phyloP scores from a whole-genome alignment of 2,113 vertebrate genomes.

The Nestor notabilis region DNA sequence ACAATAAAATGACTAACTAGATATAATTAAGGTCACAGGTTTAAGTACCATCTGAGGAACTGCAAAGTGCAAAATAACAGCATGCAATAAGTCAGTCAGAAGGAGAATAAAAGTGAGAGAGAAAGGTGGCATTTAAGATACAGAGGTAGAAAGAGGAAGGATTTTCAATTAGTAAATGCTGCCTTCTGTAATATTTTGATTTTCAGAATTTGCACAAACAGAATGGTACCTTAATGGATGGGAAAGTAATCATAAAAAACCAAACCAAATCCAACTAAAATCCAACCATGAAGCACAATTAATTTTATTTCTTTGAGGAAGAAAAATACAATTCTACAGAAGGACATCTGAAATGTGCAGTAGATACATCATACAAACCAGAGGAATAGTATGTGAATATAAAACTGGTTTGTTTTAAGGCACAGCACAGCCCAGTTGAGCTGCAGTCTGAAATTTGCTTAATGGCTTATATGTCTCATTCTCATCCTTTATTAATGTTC shows the following conservation, averaged over 20 bases:
- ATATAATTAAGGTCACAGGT: constrained; percentile 27
- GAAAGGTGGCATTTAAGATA: not conserved
- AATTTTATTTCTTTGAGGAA: not conserved
- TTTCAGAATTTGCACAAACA: not conserved
- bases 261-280: not conserved
- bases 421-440: not conserved
- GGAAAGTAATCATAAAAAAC: not conserved
- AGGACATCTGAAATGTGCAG: not conserved
- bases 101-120: not conserved
- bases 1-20: not conserved
- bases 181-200: not conserved
- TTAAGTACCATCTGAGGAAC: not conserved
- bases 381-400: not conserved
- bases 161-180: not conserved
- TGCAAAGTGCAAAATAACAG: constrained; percentile 11
- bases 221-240: not conserved
- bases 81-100: not conserved
- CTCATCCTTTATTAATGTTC: not conserved
- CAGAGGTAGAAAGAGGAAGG: not conserved
- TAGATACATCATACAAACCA: not conserved
- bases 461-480: not conserved
- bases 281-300: not conserved
- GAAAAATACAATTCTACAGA: not conserved
- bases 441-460: not conserved
- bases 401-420: not conserved